A percentile compares a stretch with the other conserved stretches of the same genome.
phyloP scores from a whole-genome alignment of 2,888 invertebrate species.

The Agonopterix heracliana region DNA sequence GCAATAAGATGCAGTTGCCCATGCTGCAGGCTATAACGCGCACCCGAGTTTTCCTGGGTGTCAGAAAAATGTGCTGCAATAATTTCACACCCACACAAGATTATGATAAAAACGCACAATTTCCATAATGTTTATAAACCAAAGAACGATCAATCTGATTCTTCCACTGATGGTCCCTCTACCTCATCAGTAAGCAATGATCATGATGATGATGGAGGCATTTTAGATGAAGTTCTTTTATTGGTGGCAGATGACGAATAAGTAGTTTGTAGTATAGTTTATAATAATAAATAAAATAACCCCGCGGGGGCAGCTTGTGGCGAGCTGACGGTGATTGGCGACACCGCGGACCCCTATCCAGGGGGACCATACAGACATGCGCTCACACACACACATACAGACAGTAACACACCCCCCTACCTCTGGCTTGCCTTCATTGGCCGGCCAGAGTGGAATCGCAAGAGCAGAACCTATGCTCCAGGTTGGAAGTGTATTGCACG shows the following conservation, averaged over 20 bases:
- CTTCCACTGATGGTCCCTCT: neutral
- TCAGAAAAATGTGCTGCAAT: neutral
- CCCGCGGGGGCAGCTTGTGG: too few relatives aligned
- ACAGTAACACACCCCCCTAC: too few relatives aligned
- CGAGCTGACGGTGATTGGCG: too few relatives aligned
- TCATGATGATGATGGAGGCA: neutral
- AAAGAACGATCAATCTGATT: neutral
- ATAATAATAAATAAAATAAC: neutral
- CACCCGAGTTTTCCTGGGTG: neutral
- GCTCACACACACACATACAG: too few relatives aligned
- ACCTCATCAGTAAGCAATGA: neutral
- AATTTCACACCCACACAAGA: neutral
- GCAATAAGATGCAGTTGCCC: neutral
- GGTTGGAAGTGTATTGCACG: too few relatives aligned
- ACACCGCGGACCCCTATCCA: too few relatives aligned
- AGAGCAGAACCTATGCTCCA: too few relatives aligned
- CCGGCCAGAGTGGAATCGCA: too few relatives aligned
- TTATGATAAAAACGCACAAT: neutral
- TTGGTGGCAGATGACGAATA: neutral
- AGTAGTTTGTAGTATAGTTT: neutral
- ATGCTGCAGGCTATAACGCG: conserved; percentile 1
- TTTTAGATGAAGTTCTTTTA: neutral
- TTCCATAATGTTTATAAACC: neutral
- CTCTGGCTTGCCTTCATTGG: too few relatives aligned
- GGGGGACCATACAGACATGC: too few relatives aligned